Evolutionary conservation across 2,888 invertebrate genomes (phyloP).

Genomic region (Odontothrips loti): DNA sequence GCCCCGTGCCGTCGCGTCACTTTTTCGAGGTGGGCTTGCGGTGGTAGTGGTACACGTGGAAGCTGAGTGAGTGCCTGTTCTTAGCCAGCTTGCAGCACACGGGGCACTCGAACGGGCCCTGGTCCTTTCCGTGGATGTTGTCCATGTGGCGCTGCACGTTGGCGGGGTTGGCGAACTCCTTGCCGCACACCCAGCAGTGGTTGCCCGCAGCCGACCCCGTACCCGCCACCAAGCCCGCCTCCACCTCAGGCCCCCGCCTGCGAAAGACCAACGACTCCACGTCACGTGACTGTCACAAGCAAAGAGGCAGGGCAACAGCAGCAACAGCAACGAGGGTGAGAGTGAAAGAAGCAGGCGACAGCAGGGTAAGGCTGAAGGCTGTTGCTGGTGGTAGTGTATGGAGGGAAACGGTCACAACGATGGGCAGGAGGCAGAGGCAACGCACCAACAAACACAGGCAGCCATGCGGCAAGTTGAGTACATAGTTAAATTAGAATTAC

Average conservation of each 20-base stretch:
- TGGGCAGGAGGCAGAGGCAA: neutral
- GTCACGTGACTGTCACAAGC: constrained; percentile 22
- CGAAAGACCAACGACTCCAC: neutral
- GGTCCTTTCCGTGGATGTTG: constrained; percentile 37
- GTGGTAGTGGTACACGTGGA: constrained; percentile 36
- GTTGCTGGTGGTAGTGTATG: neutral
- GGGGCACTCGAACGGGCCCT: constrained; percentile 36
- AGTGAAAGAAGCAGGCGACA: neutral
- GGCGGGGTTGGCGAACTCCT: constrained; percentile 35
- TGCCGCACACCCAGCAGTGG: constrained; percentile 35
- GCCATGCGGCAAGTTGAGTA: too few species aligned
- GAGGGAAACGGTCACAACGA: neutral
- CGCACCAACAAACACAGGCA: neutral
- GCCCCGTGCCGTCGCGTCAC: neutral
- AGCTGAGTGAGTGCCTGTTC: constrained; percentile 36
- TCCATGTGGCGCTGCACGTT: constrained; percentile 36
- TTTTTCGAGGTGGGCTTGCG: neutral
- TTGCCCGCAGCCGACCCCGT: neutral
- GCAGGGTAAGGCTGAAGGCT: neutral
- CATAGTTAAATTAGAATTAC: too few species aligned
- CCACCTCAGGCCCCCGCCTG: neutral
- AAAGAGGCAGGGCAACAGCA: constrained; percentile 28
- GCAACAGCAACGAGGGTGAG: neutral
- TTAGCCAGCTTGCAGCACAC: constrained; percentile 36
- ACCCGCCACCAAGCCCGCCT: neutral